Evolutionary conservation across 2,888 invertebrate species (phyloP), one percentile per base, ranked within the genome.

Genomic region (Aradus depressus): DNA sequence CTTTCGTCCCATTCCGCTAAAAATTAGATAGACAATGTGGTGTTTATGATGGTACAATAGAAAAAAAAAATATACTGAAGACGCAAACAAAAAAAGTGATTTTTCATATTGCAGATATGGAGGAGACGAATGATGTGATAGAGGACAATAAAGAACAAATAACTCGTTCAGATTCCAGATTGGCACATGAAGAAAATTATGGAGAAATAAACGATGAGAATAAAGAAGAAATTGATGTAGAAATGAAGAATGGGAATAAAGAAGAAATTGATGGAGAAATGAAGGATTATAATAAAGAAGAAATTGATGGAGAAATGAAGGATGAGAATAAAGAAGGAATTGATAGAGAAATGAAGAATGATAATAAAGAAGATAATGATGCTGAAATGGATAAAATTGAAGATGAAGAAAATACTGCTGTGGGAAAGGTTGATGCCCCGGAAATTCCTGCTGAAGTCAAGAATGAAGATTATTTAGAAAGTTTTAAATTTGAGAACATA

Each of bases 241-340:
- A 37, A 14, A n/a, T 21, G 5, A 31, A 45, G 18, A 50, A 35
- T 22, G 5, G 35, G 21, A 26, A n/a, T 10, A 31, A 42, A 51
- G 47, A 28, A 57, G 53, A 61, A 44, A 32, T 44, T 49, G 52
- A 53, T 10, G 50, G 50, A 31, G 52, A 55, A 39, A 8, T 12
- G 10, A 19, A 6, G 8, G 42, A 21, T 8, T n/a, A 18, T 42
- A 34, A 42, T 12, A 32, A 42, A 32, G 50, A 39, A 28, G 42
- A 2, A 3, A 34, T 16, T 16, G n/a, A 34, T 12, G 10, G 14
- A 3, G 34, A 32, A 32, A 26, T 10, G 35, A 35, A 4, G 16
- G n/a, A 34, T 10, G 5, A 44, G 34, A 5, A 28, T 14, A 37
- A 44, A 21, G 37, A 38, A 19, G 42, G 22, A 21, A 43, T 16